A percentile compares a stretch with the other conserved stretches of the same genome.
Conservation (phyloP, 2,797 vertebrate genomes). For the Toxotes lorentzi region DNA sequence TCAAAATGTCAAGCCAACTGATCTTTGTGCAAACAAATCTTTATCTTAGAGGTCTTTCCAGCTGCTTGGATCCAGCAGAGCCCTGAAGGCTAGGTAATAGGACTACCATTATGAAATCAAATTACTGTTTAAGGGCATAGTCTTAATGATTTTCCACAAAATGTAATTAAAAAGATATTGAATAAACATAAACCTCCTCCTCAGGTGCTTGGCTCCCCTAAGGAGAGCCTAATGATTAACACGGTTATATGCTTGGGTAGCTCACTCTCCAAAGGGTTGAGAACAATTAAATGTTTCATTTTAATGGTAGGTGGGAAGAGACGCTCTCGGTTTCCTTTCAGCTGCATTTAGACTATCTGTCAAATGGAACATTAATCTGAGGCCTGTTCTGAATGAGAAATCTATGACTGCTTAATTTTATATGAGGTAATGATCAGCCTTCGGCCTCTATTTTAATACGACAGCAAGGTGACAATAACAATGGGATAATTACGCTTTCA, state of each 20-base stretch:
- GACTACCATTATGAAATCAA: constrained; percentile 29
- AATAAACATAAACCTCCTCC: constrained; percentile 61
- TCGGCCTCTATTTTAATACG: not conserved
- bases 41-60: constrained; percentile 28
- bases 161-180: constrained; percentile 70
- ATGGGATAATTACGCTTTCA: not conserved
- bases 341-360: not conserved
- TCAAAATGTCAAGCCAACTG: constrained; percentile 23
- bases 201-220: constrained; percentile 26
- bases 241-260: constrained; percentile 35
- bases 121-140: constrained; percentile 38
- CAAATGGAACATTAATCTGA: constrained; percentile 28
- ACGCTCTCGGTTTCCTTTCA: constrained; percentile 5
- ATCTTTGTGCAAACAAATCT: constrained; percentile 32
- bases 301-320: not conserved
- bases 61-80: constrained; percentile 16
- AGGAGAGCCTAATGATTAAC: constrained; percentile 53
- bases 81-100: constrained; percentile 24
- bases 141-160: constrained; percentile 61
- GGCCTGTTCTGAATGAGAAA: constrained; percentile 3
- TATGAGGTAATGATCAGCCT: not conserved
- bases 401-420: not conserved
- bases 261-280: not conserved
- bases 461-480: not conserved
- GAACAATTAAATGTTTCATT: constrained; percentile 23